Evolutionary conservation across 2,888 invertebrate species (phyloP).

Genomic region (Harpalus rufipes): DNA sequence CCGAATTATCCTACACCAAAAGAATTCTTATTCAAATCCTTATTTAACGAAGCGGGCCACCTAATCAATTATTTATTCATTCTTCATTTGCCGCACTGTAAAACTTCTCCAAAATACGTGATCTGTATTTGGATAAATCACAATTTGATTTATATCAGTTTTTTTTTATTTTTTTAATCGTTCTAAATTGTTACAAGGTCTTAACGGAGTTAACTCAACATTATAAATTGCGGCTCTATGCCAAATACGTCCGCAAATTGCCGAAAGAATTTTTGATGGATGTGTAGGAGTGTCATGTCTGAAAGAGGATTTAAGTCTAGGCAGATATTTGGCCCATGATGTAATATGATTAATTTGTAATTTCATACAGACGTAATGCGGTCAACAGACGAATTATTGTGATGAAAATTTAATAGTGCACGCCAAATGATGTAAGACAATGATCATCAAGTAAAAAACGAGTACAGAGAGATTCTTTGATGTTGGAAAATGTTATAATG

Average conservation of each 20-base stretch:
- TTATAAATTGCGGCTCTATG: slow-evolving; percentile 1
- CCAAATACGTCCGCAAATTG: slow-evolving; percentile 9
- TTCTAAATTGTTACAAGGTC: slow-evolving; percentile 54
- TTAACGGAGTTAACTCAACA: background rate
- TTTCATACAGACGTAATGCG: slow-evolving; percentile 12
- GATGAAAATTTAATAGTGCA: slow-evolving; percentile 23
- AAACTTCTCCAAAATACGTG: slow-evolving; percentile 27
- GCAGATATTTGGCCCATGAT: slow-evolving; percentile 32
- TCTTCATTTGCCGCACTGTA: background rate
- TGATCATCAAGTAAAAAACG: slow-evolving; percentile 4
- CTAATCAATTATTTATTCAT: background rate
- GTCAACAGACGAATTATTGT: slow-evolving; percentile 20
- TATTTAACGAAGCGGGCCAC: background rate
- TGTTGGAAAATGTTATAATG: background rate
- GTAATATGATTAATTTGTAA: slow-evolving; percentile 19
- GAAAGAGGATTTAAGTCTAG: background rate
- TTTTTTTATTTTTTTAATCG: slow-evolving; percentile 8
- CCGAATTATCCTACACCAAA: background rate
- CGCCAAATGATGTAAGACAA: slow-evolving; percentile 4
- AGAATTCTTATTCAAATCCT: background rate
- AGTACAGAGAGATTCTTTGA: background rate
- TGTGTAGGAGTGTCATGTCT: slow-evolving; percentile 19
- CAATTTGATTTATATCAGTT: slow-evolving; percentile 34
- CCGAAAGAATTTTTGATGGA: slow-evolving; percentile 19
- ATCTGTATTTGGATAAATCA: slow-evolving; percentile 44